Evolutionary conservation across 2,797 vertebrate genomes (phyloP).

Genomic region (Erethizon dorsatum): DNA sequence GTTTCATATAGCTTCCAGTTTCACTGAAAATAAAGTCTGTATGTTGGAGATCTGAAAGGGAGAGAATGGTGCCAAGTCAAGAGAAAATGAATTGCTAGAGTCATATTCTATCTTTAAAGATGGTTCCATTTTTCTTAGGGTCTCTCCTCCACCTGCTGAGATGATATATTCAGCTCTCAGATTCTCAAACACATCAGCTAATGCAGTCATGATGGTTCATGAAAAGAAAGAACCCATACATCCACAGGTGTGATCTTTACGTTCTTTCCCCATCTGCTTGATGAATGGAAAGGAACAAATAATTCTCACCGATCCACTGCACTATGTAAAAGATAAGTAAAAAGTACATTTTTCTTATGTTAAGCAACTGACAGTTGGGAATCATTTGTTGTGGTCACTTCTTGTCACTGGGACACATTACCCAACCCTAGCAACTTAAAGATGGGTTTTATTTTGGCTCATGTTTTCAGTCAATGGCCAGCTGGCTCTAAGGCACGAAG

Average conservation of each 20-base stretch:
- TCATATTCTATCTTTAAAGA: not conserved
- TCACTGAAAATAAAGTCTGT: not conserved
- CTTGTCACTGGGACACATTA: not conserved
- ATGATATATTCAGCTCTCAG: not conserved
- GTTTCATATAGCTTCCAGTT: not conserved
- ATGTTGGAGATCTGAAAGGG: not conserved
- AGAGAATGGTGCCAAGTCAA: not conserved
- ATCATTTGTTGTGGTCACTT: not conserved
- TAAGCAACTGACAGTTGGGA: not conserved
- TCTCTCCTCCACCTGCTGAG: not conserved
- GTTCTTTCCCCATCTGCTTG: not conserved
- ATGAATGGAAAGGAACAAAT: not conserved
- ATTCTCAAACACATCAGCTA: not conserved
- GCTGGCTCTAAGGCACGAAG: not conserved
- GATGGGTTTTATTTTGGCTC: not conserved
- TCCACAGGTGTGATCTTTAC: not conserved
- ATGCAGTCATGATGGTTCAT: not conserved
- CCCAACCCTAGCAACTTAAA: not conserved
- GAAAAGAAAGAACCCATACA: not conserved
- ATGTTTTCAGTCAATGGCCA: not conserved
- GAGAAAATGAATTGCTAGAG: not conserved
- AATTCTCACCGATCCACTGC: not conserved
- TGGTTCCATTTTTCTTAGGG: not conserved
- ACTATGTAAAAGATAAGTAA: constrained; percentile 1
- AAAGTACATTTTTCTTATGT: not conserved